Evolutionary conservation across 2,113 vertebrate genomes (phyloP).

Genomic region (Pluvialis apricaria): DNA sequence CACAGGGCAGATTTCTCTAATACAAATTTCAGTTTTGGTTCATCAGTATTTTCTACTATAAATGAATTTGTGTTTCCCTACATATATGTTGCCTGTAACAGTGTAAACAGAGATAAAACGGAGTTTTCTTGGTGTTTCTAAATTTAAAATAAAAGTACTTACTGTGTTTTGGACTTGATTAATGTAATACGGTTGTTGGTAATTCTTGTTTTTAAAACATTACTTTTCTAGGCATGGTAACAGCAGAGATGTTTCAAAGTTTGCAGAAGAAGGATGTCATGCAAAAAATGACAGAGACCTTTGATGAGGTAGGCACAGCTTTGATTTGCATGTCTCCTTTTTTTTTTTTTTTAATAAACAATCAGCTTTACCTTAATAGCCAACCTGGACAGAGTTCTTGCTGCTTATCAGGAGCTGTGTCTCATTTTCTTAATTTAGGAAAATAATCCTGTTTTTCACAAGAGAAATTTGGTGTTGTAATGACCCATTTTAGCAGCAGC

Average conservation of each 20-base stretch:
- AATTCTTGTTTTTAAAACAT: background rate
- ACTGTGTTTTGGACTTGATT: background rate
- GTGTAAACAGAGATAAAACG: background rate
- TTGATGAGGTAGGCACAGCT: conserved; percentile 80
- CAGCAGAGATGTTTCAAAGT: conserved; percentile 90
- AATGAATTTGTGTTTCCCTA: background rate
- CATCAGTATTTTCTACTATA: background rate
- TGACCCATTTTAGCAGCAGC: background rate
- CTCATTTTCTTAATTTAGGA: background rate
- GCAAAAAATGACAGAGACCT: conserved; percentile 87
- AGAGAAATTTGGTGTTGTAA: background rate
- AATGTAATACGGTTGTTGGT: background rate
- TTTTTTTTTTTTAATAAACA: background rate
- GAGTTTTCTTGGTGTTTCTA: background rate
- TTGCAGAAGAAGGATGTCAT: conserved; percentile 77
- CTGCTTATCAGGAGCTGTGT: background rate
- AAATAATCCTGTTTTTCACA: background rate
- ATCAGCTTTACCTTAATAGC: background rate
- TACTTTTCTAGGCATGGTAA: conserved; percentile 80
- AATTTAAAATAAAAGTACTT: background rate
- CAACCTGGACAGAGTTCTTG: background rate
- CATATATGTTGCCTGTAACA: background rate
- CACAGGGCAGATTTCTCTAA: background rate
- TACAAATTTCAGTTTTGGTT: background rate
- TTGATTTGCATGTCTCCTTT: background rate